These are phyloP conservation scores for Neodiprion fabricii DNA, from an alignment of 1,140 invertebrate genomes.

Conservation along the genomic window DNA sequence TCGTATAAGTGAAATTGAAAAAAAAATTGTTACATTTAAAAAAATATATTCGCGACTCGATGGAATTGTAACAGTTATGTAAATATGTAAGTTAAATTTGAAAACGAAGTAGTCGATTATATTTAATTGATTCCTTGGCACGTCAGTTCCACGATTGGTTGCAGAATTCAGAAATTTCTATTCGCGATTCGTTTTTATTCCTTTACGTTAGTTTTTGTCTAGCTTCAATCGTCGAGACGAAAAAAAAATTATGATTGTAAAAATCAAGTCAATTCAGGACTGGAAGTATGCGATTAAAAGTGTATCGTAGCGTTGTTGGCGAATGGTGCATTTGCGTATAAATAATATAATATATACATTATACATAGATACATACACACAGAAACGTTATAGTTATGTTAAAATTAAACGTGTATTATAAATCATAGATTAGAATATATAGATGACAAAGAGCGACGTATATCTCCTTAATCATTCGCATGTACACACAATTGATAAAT, in stretches of 20 bases:
- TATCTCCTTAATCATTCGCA: neutral
- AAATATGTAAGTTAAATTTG: neutral
- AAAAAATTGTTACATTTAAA: too few relatives aligned
- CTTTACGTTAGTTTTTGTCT: too few relatives aligned
- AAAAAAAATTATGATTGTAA: too few relatives aligned
- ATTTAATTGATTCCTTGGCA: too few relatives aligned
- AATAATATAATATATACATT: constrained; percentile 9
- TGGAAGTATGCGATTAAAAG: neutral
- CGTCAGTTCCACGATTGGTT: too few relatives aligned
- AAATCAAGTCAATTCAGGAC: too few relatives aligned
- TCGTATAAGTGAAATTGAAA: too few relatives aligned
- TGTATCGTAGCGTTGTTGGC: constrained; percentile 11
- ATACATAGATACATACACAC: constrained; percentile 7
- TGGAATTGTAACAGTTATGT: neutral
- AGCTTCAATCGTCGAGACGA: too few relatives aligned
- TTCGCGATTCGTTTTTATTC: too few relatives aligned
- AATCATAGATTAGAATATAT: constrained; percentile 15
- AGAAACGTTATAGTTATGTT: constrained; percentile 6
- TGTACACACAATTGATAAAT: too few relatives aligned
- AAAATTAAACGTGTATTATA: constrained; percentile 16
- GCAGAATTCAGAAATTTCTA: too few relatives aligned
- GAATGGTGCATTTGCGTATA: neutral
- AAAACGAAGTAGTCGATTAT: too few relatives aligned
- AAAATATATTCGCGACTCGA: neutral
- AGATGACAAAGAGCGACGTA: neutral